Percentiles rank a stretch among this genome's conserved stretches.
These are phyloP conservation scores for Lasioglossum albipes DNA, from an alignment of 1,140 invertebrate genomes.

Conservation along the genomic window DNA sequence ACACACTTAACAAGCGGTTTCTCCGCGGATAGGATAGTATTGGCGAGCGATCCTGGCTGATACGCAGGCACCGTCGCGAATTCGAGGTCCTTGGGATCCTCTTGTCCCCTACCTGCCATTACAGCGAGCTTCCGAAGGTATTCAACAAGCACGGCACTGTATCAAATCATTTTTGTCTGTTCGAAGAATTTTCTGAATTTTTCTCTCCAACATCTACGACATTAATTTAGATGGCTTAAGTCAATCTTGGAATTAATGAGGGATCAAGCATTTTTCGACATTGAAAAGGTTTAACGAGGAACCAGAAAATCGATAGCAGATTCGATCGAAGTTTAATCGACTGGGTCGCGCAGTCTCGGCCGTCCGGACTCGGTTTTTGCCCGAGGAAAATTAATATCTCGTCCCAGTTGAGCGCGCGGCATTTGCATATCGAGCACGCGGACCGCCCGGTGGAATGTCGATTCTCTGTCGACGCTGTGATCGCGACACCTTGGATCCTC, in stretches of 20 bases:
- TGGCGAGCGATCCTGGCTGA: background rate
- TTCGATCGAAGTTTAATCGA: too few relatives aligned
- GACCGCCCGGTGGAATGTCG: background rate
- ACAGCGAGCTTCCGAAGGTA: too few relatives aligned
- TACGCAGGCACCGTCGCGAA: constrained; percentile 21
- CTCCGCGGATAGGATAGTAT: constrained; percentile 34
- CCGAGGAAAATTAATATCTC: constrained; percentile 20
- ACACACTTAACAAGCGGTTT: constrained; percentile 64
- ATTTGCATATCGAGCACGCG: constrained; percentile 34
- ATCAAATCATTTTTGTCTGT: too few relatives aligned
- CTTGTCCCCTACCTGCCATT: too few relatives aligned
- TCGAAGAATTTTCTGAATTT: too few relatives aligned
- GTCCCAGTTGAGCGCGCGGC: constrained; percentile 9
- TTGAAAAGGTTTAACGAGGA: too few relatives aligned
- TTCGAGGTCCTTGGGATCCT: background rate
- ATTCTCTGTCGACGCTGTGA: background rate
- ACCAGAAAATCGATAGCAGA: too few relatives aligned
- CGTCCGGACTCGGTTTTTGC: background rate
- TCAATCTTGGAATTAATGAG: too few relatives aligned
- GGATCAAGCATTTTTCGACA: too few relatives aligned
- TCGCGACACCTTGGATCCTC: background rate
- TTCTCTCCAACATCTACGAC: too few relatives aligned
- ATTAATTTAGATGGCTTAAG: too few relatives aligned
- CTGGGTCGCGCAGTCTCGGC: background rate
- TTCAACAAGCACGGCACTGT: too few relatives aligned